phyloP scores from a whole-genome alignment of 2,797 vertebrate species.

The Falco novaeseelandiae region DNA sequence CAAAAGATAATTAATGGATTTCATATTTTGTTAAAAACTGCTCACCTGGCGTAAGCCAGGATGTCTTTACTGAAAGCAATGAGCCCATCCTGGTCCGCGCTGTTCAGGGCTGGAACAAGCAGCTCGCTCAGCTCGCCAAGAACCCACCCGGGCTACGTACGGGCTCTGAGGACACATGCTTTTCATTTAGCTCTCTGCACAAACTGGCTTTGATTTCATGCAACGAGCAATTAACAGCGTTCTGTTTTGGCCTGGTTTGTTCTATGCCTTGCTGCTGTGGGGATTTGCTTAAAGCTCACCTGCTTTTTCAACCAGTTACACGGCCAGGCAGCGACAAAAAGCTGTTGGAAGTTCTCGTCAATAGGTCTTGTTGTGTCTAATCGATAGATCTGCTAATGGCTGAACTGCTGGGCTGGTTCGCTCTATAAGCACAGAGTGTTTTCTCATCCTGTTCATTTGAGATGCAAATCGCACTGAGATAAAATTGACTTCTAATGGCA shows the following conservation, averaged over 20 bases:
- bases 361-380: not conserved
- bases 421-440: not conserved
- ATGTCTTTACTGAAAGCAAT: not conserved
- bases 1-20: not conserved
- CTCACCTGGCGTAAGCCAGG: not conserved
- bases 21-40: rapidly evolving
- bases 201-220: conserved; percentile 5
- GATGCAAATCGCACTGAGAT: not conserved
- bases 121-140: not conserved
- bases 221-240: not conserved
- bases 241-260: not conserved
- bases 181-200: not conserved
- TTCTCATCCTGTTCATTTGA: not conserved
- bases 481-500: not conserved
- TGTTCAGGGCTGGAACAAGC: not conserved
- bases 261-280: not conserved
- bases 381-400: not conserved
- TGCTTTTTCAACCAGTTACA: rapidly evolving
- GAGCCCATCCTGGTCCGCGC: not conserved
- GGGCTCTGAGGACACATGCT: not conserved
- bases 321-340: not conserved
- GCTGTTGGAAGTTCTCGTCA: not conserved
- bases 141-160: rapidly evolving
- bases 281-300: not conserved
- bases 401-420: not conserved